Evolutionary conservation across 2,797 vertebrate species (phyloP).

Genomic region (Silurus aristotelis): DNA sequence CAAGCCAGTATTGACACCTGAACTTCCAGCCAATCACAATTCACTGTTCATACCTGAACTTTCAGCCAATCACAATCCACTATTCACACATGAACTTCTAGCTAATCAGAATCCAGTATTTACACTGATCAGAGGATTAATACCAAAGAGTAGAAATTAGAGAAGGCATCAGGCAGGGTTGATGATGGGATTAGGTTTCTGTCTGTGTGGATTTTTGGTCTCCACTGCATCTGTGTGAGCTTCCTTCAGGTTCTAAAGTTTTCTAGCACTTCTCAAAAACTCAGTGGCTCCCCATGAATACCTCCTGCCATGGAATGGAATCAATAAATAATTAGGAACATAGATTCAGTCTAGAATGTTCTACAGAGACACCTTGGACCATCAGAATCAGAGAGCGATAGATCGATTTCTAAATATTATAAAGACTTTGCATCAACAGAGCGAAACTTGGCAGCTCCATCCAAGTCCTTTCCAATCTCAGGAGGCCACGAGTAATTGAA

Average conservation of each 20-base stretch:
- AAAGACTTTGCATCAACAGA: background rate
- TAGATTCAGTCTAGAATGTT: background rate
- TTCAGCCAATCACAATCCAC: too few species aligned
- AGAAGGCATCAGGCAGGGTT: background rate
- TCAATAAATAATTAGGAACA: background rate
- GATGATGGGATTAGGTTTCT: background rate
- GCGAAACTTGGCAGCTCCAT: background rate
- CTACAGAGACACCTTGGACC: background rate
- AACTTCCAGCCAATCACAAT: too few species aligned
- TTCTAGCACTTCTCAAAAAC: background rate
- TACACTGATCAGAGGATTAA: too few species aligned
- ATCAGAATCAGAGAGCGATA: background rate
- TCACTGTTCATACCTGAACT: too few species aligned
- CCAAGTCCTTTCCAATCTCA: background rate
- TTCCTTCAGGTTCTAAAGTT: background rate
- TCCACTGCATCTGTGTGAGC: background rate
- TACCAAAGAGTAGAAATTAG: background rate
- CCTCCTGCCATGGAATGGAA: background rate
- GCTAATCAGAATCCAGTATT: too few species aligned
- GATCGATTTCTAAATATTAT: background rate
- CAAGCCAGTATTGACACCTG: too few species aligned
- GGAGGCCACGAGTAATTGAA: background rate
- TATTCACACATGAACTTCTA: too few species aligned
- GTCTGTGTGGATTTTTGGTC: background rate
- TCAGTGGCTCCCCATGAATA: background rate